Evolutionary conservation across 2,113 vertebrate species (phyloP).

Genomic region (Cavia aperea): DNA sequence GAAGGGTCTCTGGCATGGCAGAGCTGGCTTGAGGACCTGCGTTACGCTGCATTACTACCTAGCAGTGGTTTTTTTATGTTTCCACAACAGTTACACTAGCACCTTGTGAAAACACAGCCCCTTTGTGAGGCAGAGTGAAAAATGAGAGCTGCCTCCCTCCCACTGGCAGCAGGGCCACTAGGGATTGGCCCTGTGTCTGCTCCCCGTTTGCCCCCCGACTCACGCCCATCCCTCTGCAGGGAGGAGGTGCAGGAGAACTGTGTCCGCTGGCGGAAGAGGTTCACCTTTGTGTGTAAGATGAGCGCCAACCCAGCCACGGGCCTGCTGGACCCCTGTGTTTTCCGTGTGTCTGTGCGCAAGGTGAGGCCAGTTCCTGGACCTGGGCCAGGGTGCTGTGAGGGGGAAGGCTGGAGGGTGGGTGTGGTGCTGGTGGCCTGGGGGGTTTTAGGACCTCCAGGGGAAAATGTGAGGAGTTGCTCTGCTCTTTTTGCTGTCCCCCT

Average conservation of each 20-base stretch:
- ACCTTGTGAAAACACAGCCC: not conserved
- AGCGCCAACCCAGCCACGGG: conserved; percentile 94
- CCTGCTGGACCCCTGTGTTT: conserved; percentile 93
- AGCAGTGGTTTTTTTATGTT: not conserved
- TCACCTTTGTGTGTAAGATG: conserved; percentile 96
- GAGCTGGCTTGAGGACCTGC: not conserved
- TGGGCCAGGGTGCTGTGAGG: no score
- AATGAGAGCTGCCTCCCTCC: not conserved
- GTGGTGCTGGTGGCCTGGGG: not conserved
- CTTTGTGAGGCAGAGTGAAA: not conserved
- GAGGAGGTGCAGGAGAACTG: conserved; percentile 96
- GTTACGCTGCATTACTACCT: not conserved
- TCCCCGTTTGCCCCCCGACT: not conserved
- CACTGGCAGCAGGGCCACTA: not conserved
- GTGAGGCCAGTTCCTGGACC: conserved; percentile 68
- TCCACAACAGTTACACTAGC: not conserved
- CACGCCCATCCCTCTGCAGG: conserved; percentile 65
- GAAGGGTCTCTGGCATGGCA: not conserved
- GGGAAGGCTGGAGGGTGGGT: rapidly evolving
- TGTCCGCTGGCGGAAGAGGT: conserved; percentile 94
- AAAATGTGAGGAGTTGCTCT: not conserved
- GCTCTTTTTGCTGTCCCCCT: not conserved
- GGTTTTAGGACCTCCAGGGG: not conserved
- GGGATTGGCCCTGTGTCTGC: not conserved
- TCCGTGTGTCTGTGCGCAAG: conserved; percentile 96